These are phyloP conservation scores for Apteryx owenii DNA, from an alignment of 2,113 vertebrate species.

Conservation along the genomic window DNA sequence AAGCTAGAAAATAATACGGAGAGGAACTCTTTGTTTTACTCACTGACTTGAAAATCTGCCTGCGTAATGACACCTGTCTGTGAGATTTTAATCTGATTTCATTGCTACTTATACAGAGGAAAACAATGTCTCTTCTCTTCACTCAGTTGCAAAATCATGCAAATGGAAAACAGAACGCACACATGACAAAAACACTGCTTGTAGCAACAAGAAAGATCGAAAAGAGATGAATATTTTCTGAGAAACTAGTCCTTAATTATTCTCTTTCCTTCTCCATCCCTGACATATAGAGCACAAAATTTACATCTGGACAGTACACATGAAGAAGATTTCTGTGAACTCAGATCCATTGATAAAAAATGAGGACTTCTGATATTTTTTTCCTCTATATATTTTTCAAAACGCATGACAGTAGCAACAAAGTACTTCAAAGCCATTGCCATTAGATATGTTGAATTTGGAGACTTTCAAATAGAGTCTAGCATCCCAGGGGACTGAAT, in stretches of 20 bases:
- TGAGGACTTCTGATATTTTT: constrained; percentile 33
- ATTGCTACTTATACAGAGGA: neutral
- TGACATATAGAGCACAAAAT: neutral
- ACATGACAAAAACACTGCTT: neutral
- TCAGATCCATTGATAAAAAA: constrained; percentile 35
- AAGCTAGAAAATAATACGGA: constrained; percentile 30
- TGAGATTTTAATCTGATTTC: constrained; percentile 42
- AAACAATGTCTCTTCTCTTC: neutral
- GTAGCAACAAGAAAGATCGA: neutral
- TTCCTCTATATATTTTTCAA: constrained; percentile 21
- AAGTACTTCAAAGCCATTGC: constrained; percentile 61
- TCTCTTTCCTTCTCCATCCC: neutral
- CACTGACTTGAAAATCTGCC: constrained; percentile 8
- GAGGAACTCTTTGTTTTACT: constrained; percentile 44
- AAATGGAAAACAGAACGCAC: neutral
- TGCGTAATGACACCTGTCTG: constrained; percentile 29
- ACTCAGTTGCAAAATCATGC: constrained; percentile 21
- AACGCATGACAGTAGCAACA: constrained; percentile 10
- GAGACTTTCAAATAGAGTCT: constrained; percentile 45
- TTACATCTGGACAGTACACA: neutral
- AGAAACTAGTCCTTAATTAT: neutral
- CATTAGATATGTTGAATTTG: constrained; percentile 52
- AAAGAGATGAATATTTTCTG: neutral
- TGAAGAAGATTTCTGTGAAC: neutral
- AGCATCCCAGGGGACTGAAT: constrained; percentile 59